A percentile compares a stretch with the other conserved stretches of the same genome.
Evolutionary conservation across 2,797 vertebrate genomes (phyloP).

Genomic region (Amblyraja radiata): DNA sequence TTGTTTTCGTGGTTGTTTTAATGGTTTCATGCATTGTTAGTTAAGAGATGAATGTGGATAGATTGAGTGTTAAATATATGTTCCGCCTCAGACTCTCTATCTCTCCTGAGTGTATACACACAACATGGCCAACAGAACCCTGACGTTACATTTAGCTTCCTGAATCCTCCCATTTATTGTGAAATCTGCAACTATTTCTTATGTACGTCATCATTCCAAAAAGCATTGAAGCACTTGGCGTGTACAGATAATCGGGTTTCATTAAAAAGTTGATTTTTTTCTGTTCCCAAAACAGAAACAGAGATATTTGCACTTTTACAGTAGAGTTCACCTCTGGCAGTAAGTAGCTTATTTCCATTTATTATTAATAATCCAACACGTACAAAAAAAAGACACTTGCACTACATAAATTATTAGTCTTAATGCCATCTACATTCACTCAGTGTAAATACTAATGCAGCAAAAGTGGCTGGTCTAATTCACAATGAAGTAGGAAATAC

Average conservation of each 20-base stretch:
- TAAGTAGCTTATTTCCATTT: slow-evolving; percentile 18
- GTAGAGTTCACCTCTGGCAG: not conserved
- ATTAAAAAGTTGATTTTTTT: not conserved
- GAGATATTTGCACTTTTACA: slow-evolving; percentile 4
- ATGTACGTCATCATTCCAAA: not conserved
- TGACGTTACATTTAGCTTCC: not conserved
- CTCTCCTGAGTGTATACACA: too few species aligned
- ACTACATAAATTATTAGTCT: slow-evolving; percentile 29
- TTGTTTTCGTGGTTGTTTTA: too few species aligned
- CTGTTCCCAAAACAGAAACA: slow-evolving; percentile 16
- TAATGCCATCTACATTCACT: slow-evolving; percentile 31
- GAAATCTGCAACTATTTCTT: not conserved
- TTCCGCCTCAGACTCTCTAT: too few species aligned
- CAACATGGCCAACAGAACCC: not conserved
- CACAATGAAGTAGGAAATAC: slow-evolving; percentile 22
- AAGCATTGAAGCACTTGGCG: not conserved
- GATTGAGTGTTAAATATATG: too few species aligned
- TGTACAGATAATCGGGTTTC: not conserved
- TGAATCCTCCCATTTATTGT: not conserved
- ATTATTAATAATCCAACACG: slow-evolving; percentile 31
- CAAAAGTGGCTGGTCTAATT: slow-evolving; percentile 30
- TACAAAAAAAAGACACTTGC: not conserved
- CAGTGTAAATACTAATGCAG: slow-evolving; percentile 15
- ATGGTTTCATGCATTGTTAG: too few species aligned
- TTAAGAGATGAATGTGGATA: too few species aligned